Percentiles rank a stretch among this genome's conserved stretches.
phyloP scores from a whole-genome alignment of 1,140 invertebrate species.

The Cepaea nemoralis region DNA sequence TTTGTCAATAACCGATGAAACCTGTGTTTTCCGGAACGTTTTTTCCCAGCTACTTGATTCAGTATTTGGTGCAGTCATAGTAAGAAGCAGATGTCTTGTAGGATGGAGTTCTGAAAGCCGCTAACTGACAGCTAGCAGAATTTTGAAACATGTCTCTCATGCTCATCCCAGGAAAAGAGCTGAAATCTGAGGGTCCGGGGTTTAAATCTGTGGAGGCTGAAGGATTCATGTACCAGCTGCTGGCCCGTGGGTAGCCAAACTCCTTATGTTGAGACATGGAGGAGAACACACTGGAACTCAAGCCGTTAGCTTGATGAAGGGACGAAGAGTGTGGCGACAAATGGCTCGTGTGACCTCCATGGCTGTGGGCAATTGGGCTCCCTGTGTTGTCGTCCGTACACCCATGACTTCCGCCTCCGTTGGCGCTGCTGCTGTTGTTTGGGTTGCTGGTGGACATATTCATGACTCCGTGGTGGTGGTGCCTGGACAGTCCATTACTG shows the following conservation, averaged over 20 bases:
- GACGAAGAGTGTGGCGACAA: slow-evolving; percentile 37
- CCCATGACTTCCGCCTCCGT: slow-evolving; percentile 43
- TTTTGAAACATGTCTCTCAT: slow-evolving; percentile 62
- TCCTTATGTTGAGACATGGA: slow-evolving; percentile 52
- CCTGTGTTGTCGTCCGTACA: slow-evolving; percentile 45
- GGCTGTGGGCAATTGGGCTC: slow-evolving; percentile 56
- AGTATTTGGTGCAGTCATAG: slow-evolving; percentile 68
- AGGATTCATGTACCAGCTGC: slow-evolving; percentile 65
- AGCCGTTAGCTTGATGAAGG: slow-evolving; percentile 55
- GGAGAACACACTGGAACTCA: slow-evolving; percentile 56
- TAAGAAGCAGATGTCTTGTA: slow-evolving; percentile 63
- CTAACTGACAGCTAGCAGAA: slow-evolving; percentile 64
- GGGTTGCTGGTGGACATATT: slow-evolving; percentile 45
- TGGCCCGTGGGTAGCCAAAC: slow-evolving; percentile 53
- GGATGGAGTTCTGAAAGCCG: slow-evolving; percentile 59
- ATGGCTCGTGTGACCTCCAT: slow-evolving; percentile 44
- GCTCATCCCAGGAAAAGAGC: slow-evolving; percentile 55
- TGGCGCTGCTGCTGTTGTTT: slow-evolving; percentile 45
- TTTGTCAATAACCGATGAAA: no score
- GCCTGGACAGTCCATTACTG: slow-evolving; percentile 6
- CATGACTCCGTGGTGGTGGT: slow-evolving; percentile 44
- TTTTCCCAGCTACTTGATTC: slow-evolving; percentile 49
- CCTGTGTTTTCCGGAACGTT: no score
- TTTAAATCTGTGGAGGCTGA: slow-evolving; percentile 55
- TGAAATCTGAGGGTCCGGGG: slow-evolving; percentile 53